These are phyloP conservation scores for Coreoperca whiteheadi DNA, from an alignment of 2,113 vertebrate species.

Conservation along the genomic window DNA sequence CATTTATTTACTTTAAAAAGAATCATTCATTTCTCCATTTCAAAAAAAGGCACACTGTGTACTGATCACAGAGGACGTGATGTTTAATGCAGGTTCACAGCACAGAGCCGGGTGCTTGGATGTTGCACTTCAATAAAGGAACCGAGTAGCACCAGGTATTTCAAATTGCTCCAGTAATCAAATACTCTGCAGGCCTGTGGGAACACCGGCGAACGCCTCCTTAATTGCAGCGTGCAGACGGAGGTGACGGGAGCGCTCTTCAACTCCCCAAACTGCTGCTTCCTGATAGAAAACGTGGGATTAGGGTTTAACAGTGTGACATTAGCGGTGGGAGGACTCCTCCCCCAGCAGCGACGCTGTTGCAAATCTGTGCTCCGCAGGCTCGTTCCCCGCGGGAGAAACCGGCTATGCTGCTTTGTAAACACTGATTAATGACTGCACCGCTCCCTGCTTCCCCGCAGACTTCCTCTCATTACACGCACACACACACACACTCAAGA, in stretches of 20 bases:
- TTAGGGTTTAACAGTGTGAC: conserved; percentile 18
- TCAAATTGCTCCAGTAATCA: conserved; percentile 11
- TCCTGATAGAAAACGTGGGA: conserved; percentile 27
- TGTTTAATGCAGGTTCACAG: not conserved
- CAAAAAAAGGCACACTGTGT: too few species aligned
- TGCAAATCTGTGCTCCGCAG: conserved; percentile 24
- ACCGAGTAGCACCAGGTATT: not conserved
- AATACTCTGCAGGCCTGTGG: not conserved
- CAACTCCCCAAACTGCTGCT: conserved; percentile 10
- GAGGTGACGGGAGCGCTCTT: not conserved
- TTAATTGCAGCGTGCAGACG: not conserved
- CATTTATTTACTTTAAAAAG: too few species aligned
- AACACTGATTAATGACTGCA: conserved; percentile 51
- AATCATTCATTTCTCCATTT: too few species aligned
- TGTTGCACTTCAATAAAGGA: not conserved
- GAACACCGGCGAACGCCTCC: not conserved
- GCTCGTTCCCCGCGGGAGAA: conserved; percentile 31
- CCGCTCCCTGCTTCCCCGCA: conserved; percentile 3
- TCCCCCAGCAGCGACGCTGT: not conserved
- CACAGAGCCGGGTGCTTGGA: not conserved
- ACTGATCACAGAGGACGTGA: not conserved
- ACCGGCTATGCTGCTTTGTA: conserved; percentile 8
- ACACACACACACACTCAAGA: not conserved
- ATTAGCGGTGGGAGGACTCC: conserved; percentile 13
- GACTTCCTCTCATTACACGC: not conserved